phyloP scores from a whole-genome alignment of 2,888 invertebrate species.

The Agonopterix alstromeriana region DNA sequence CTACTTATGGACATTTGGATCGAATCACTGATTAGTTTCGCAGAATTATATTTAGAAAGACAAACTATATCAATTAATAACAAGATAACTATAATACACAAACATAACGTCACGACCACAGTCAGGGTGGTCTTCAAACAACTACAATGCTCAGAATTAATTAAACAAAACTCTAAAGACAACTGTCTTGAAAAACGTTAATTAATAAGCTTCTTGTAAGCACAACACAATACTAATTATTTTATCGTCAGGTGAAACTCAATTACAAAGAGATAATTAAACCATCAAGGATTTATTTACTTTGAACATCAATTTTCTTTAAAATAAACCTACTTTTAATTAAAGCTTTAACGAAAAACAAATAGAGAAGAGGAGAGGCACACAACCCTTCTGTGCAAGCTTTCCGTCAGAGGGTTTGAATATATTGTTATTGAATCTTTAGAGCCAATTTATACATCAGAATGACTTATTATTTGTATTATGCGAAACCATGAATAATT shows the following conservation, averaged over 20 bases:
- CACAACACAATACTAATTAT: slow-evolving; percentile 47
- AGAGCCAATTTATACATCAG: slow-evolving; percentile 17
- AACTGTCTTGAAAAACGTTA: slow-evolving; percentile 13
- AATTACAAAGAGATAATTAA: slow-evolving; percentile 73
- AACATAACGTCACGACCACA: no score
- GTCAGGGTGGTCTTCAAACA: no score
- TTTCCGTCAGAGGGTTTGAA: slow-evolving; percentile 30
- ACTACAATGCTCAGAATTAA: no score
- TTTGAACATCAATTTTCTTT: slow-evolving; percentile 72
- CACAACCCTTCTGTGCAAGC: slow-evolving; percentile 54
- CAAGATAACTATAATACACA: no score
- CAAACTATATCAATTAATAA: no score
- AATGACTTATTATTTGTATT: slow-evolving; percentile 10
- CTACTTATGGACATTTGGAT: no score
- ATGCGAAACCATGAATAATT: neutral
- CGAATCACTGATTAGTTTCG: no score
- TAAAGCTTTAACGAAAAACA: slow-evolving; percentile 73
- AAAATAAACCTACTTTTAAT: slow-evolving; percentile 73
- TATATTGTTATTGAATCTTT: slow-evolving; percentile 22
- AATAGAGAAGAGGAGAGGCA: slow-evolving; percentile 54
- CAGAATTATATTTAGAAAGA: no score
- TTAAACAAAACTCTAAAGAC: neutral
- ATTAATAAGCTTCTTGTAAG: slow-evolving; percentile 35
- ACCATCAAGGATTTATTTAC: slow-evolving; percentile 72
- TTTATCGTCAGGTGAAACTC: slow-evolving; percentile 66